phyloP scores from a whole-genome alignment of 2,888 invertebrate genomes.

The Taenaris catops region DNA sequence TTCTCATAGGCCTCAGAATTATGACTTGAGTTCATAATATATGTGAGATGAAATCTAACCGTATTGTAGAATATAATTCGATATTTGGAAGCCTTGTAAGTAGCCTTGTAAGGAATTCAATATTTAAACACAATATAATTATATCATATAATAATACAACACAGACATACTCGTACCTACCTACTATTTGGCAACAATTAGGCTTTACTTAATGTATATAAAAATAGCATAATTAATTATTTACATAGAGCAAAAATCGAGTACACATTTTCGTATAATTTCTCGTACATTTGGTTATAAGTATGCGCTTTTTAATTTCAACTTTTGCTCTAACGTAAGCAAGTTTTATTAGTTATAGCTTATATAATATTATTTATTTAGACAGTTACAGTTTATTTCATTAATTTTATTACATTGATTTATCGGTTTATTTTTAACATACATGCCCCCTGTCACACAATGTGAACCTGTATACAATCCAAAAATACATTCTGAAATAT shows the following conservation, averaged over 20 bases:
- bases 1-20: too few species aligned
- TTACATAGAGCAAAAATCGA: slow-evolving; percentile 33
- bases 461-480: slow-evolving; percentile 48
- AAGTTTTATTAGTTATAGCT: slow-evolving; percentile 5
- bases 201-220: slow-evolving; percentile 9
- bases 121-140: too few species aligned
- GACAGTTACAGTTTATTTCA: slow-evolving; percentile 29
- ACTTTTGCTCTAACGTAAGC: slow-evolving; percentile 24
- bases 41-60: too few species aligned
- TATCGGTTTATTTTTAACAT: slow-evolving; percentile 45
- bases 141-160: slow-evolving; percentile 17
- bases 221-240: slow-evolving; percentile 23
- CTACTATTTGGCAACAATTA: slow-evolving; percentile 8
- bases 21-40: too few species aligned
- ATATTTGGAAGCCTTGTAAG: too few species aligned
- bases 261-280: background rate
- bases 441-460: slow-evolving; percentile 78
- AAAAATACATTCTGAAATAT: slow-evolving; percentile 14
- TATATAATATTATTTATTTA: slow-evolving; percentile 20
- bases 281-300: background rate
- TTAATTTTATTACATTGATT: slow-evolving; percentile 33
- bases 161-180: slow-evolving; percentile 10
- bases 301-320: slow-evolving; percentile 1
- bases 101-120: too few species aligned
- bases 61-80: too few species aligned